Conservation (phyloP, 2,113 vertebrate genomes). For the Carettochelys insculpta region DNA sequence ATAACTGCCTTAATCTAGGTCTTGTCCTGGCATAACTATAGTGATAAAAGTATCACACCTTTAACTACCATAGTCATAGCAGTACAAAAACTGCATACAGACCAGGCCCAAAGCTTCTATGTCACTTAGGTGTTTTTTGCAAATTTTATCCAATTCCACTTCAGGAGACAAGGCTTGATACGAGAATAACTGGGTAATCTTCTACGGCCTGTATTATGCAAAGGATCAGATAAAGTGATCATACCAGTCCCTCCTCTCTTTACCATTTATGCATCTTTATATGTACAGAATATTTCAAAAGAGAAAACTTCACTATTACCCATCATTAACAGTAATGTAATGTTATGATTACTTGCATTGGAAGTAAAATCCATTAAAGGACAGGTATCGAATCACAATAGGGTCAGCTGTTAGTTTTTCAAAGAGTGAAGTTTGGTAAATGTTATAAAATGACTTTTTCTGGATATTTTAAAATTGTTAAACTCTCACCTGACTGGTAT, state of each 20-base stretch:
- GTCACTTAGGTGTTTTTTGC: background rate
- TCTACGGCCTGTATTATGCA: background rate
- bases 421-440: background rate
- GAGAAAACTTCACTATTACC: background rate
- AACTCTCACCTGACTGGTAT: background rate
- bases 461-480: too few relatives aligned
- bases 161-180: background rate
- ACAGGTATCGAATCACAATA: background rate
- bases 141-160: background rate
- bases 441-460: background rate
- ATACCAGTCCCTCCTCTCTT: background rate
- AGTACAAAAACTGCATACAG: background rate
- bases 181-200: background rate
- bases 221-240: background rate
- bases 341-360: background rate
- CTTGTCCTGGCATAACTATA: background rate
- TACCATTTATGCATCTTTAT: background rate
- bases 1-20: background rate
- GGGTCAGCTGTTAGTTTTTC: background rate
- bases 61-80: background rate
- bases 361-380: background rate
- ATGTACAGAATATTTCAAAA: background rate
- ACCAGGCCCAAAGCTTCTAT: background rate
- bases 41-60: background rate
- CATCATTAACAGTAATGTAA: background rate